Evolutionary conservation across 2,888 invertebrate species (phyloP).

Genomic region (Orgyia antiqua): DNA sequence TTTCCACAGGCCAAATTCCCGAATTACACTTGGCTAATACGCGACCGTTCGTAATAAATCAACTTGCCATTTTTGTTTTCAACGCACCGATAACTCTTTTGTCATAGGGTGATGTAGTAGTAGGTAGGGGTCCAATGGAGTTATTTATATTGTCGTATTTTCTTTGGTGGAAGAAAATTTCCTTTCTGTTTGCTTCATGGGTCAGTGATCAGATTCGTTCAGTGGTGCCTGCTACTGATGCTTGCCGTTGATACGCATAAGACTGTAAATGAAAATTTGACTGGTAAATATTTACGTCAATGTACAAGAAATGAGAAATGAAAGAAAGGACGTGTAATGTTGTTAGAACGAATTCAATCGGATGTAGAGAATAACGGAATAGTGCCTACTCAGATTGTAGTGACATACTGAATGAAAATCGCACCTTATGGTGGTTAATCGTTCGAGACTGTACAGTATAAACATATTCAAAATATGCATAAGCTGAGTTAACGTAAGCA

Average conservation of each 20-base stretch:
- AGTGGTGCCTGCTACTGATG: slow-evolving; percentile 45
- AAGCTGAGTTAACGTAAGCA: too few relatives aligned
- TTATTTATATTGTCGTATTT: slow-evolving; percentile 77
- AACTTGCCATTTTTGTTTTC: slow-evolving; percentile 77
- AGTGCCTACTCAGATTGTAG: too few relatives aligned
- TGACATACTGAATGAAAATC: too few relatives aligned
- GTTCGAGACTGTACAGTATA: too few relatives aligned
- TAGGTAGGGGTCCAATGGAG: slow-evolving; percentile 70
- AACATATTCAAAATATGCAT: too few relatives aligned
- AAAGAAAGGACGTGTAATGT: too few relatives aligned
- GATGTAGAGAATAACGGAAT: too few relatives aligned
- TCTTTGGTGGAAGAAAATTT: slow-evolving; percentile 73
- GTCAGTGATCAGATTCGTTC: slow-evolving; percentile 72
- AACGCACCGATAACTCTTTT: slow-evolving; percentile 79
- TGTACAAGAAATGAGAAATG: background rate
- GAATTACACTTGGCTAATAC: slow-evolving; percentile 57
- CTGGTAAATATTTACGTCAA: background rate
- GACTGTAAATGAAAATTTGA: slow-evolving; percentile 27
- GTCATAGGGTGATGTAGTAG: slow-evolving; percentile 76
- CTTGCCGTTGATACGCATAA: slow-evolving; percentile 18
- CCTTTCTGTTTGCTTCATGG: slow-evolving; percentile 77
- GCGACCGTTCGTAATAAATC: slow-evolving; percentile 60
- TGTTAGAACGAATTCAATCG: too few relatives aligned
- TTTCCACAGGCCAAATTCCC: slow-evolving; percentile 30
- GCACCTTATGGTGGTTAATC: too few relatives aligned